A percentile compares a stretch with the other conserved stretches of the same genome.
These are phyloP conservation scores for Paratrypauchen microcephalus DNA, from an alignment of 2,797 vertebrate species.

Conservation along the genomic window DNA sequence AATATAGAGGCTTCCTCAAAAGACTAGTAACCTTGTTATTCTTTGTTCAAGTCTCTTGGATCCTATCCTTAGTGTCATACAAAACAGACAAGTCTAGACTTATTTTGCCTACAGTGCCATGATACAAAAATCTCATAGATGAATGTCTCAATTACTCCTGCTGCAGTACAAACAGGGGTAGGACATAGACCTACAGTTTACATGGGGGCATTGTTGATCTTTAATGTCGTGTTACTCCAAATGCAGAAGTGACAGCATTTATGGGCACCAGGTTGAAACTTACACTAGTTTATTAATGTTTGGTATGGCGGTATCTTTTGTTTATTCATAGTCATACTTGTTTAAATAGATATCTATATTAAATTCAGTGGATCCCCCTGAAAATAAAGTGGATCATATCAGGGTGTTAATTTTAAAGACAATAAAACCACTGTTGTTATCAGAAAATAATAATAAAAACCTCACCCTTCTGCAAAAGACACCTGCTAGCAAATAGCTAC, in stretches of 20 bases:
- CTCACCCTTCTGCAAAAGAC: slow-evolving; percentile 18
- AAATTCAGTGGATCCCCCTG: too few relatives aligned
- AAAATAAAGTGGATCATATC: too few relatives aligned
- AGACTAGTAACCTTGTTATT: not conserved
- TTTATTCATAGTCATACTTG: not conserved
- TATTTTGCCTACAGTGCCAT: slow-evolving; percentile 34
- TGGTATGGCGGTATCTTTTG: not conserved
- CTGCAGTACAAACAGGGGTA: slow-evolving; percentile 41
- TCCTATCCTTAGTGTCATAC: not conserved
- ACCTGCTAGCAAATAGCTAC: slow-evolving; percentile 50
- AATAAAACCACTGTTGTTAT: not conserved
- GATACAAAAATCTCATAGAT: slow-evolving; percentile 28
- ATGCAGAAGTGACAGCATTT: slow-evolving; percentile 29
- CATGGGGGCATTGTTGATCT: slow-evolving; percentile 53
- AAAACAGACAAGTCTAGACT: slow-evolving; percentile 13
- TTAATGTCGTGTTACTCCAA: slow-evolving; percentile 57
- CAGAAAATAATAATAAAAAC: not conserved
- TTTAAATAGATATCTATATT: too few relatives aligned
- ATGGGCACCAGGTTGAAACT: not conserved
- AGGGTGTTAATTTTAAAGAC: not conserved
- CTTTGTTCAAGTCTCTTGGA: not conserved
- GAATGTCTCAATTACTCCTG: slow-evolving; percentile 31
- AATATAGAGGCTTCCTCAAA: not conserved
- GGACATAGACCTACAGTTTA: slow-evolving; percentile 31
- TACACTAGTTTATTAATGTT: not conserved